A percentile compares a stretch with the other conserved stretches of the same genome.
Evolutionary conservation across 2,888 invertebrate species (phyloP).

Genomic region (Zele albiditarsus): DNA sequence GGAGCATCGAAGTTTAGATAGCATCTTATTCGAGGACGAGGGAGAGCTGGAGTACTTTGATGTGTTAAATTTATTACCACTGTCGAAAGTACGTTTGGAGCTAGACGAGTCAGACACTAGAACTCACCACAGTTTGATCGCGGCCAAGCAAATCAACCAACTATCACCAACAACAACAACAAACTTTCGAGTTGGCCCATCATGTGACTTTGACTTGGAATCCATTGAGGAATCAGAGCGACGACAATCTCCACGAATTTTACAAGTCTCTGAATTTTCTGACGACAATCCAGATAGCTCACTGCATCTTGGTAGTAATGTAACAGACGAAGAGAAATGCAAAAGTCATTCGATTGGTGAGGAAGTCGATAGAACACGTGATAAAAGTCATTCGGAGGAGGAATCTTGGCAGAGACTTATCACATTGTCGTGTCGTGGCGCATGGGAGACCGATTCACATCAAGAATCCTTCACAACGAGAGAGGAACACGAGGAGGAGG

Average conservation of each 20-base stretch:
- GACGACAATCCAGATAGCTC: slow-evolving; percentile 40
- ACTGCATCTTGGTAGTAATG: slow-evolving; percentile 39
- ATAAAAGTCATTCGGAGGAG: slow-evolving; percentile 28
- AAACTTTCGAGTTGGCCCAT: slow-evolving; percentile 32
- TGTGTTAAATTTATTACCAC: slow-evolving; percentile 67
- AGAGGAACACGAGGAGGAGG: not conserved
- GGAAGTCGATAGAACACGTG: slow-evolving; percentile 25
- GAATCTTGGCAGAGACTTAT: slow-evolving; percentile 33
- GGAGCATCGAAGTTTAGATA: slow-evolving; percentile 69
- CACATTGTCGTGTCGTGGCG: slow-evolving; percentile 19
- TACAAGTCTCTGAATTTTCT: slow-evolving; percentile 41
- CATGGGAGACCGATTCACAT: slow-evolving; percentile 39
- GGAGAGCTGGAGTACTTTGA: slow-evolving; percentile 70
- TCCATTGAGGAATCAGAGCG: slow-evolving; percentile 42
- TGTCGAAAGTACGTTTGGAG: slow-evolving; percentile 68
- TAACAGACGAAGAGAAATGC: slow-evolving; percentile 61
- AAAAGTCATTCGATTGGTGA: slow-evolving; percentile 44
- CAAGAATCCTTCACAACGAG: slow-evolving; percentile 40
- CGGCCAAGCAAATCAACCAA: slow-evolving; percentile 28
- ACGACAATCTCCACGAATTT: slow-evolving; percentile 36
- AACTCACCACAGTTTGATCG: slow-evolving; percentile 38
- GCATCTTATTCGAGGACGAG: slow-evolving; percentile 69
- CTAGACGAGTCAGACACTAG: slow-evolving; percentile 59
- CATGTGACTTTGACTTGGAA: slow-evolving; percentile 43
- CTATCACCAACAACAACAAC: slow-evolving; percentile 22